Conservation (phyloP, 2,113 vertebrate genomes). For the Herpetotheres cachinnans region DNA sequence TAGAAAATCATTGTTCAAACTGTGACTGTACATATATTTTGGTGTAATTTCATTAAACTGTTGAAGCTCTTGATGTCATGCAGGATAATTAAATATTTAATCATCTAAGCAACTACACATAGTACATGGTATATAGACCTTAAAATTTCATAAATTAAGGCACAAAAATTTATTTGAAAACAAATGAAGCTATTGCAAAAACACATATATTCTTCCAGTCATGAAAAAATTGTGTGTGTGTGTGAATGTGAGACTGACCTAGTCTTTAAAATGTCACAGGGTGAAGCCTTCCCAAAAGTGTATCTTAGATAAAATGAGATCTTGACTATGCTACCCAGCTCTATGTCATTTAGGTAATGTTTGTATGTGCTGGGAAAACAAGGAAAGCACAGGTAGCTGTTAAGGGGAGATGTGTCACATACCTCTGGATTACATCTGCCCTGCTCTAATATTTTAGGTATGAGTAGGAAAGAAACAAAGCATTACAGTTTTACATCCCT, state of each 20-base stretch:
- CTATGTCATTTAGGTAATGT: not conserved
- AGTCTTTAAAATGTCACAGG: not conserved
- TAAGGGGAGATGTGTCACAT: not conserved
- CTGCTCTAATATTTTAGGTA: not conserved
- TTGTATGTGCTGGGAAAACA: not conserved
- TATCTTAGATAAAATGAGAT: not conserved
- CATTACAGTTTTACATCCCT: not conserved
- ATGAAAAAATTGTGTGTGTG: rapidly evolving
- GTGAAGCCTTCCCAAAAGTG: not conserved
- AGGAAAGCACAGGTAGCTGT: not conserved
- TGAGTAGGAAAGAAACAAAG: not conserved
- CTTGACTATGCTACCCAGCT: not conserved
- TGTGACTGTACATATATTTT: not conserved
- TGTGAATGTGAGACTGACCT: not conserved
- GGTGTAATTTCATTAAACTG: not conserved
- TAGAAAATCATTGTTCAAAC: not conserved
- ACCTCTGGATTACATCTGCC: not conserved
- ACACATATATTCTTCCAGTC: not conserved
- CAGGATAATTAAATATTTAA: not conserved
- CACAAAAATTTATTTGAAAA: not conserved
- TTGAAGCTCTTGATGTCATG: not conserved
- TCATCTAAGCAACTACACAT: not conserved
- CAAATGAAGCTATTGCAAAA: not conserved
- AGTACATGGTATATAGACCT: not conserved
- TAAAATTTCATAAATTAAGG: not conserved